Conservation (phyloP, 2,113 vertebrate genomes). For the Oncorhynchus clarkii region DNA sequence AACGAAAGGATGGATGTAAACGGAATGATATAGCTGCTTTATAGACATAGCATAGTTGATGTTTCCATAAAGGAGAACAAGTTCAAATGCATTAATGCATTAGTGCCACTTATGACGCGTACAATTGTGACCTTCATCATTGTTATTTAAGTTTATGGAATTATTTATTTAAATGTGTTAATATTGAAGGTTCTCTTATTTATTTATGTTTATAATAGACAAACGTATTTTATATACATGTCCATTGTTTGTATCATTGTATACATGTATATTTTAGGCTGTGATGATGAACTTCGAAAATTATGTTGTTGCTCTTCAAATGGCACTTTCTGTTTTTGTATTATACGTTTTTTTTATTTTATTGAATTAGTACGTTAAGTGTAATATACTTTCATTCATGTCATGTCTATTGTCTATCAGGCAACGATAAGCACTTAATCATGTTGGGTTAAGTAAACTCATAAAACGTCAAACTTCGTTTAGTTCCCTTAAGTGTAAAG, state of each 20-base stretch:
- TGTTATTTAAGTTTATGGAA: slow-evolving; percentile 75
- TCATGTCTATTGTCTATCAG: slow-evolving; percentile 69
- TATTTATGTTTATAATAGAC: slow-evolving; percentile 63
- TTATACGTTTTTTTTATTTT: slow-evolving; percentile 73
- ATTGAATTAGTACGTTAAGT: slow-evolving; percentile 57
- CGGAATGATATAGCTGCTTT: slow-evolving; percentile 49
- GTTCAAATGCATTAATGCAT: slow-evolving; percentile 69
- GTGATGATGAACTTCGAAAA: slow-evolving; percentile 80
- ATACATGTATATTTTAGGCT: slow-evolving; percentile 79
- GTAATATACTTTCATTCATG: slow-evolving; percentile 51
- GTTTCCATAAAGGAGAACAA: slow-evolving; percentile 44
- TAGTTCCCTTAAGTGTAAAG: slow-evolving; percentile 70
- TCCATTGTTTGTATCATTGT: slow-evolving; percentile 74
- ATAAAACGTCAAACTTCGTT: slow-evolving; percentile 66
- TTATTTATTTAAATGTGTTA: slow-evolving; percentile 87
- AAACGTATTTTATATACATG: slow-evolving; percentile 68
- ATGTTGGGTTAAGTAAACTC: slow-evolving; percentile 68
- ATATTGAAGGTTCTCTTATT: slow-evolving; percentile 62
- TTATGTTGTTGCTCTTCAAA: slow-evolving; percentile 71
- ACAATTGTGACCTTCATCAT: slow-evolving; percentile 90
- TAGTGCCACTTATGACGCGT: slow-evolving; percentile 87
- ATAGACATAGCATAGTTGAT: slow-evolving; percentile 45
- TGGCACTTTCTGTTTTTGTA: slow-evolving; percentile 81
- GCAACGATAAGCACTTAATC: slow-evolving; percentile 87
- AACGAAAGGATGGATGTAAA: slow-evolving; percentile 42